Conservation (phyloP, 2,113 vertebrate species). For the Hemibagrus wyckioides region DNA sequence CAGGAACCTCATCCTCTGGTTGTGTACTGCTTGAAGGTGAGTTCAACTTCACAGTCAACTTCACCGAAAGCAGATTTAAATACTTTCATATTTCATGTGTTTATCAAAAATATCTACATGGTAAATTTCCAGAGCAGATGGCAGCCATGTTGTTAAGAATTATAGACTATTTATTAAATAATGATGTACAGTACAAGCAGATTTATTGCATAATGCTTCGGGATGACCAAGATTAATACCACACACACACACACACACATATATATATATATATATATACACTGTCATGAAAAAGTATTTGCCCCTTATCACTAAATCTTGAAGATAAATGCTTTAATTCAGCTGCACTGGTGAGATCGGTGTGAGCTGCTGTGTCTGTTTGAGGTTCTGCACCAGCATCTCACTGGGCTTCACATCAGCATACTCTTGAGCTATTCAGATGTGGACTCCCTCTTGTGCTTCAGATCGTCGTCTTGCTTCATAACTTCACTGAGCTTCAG, state of each 20-base stretch:
- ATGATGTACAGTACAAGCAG: slow-evolving; percentile 25
- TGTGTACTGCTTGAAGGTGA: too few relatives aligned
- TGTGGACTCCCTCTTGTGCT: not conserved
- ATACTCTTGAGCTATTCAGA: not conserved
- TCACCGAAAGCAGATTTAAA: too few relatives aligned
- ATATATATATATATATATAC: too few relatives aligned
- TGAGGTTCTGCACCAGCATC: not conserved
- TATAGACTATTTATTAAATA: slow-evolving; percentile 47
- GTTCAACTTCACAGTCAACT: too few relatives aligned
- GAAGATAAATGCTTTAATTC: not conserved
- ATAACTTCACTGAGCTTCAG: not conserved
- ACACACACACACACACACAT: not conserved
- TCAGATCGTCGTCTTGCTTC: not conserved
- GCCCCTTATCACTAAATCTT: not conserved
- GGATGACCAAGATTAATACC: slow-evolving; percentile 15
- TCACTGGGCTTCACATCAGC: not conserved
- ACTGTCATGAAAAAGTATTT: not conserved
- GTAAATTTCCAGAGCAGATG: not conserved
- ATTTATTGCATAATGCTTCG: slow-evolving; percentile 29
- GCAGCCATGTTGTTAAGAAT: slow-evolving; percentile 20
- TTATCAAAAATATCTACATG: not conserved
- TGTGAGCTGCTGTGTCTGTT: not conserved
- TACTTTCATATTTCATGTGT: not conserved
- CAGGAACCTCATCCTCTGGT: not conserved
- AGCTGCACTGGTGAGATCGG: not conserved